phyloP scores from a whole-genome alignment of 2,113 vertebrate species.

The Serinus canaria region DNA sequence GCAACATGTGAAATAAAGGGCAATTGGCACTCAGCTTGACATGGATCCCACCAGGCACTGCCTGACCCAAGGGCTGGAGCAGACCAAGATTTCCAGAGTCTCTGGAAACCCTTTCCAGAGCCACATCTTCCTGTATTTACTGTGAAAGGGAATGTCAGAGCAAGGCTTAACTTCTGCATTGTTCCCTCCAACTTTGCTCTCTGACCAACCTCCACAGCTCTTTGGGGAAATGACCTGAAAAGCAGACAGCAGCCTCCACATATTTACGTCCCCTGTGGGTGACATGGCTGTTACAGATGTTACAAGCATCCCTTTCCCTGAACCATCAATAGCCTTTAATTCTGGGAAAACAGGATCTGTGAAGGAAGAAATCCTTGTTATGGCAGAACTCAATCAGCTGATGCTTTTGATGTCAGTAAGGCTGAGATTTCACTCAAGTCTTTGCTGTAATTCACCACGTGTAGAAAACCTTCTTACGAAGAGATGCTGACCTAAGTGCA shows the following conservation, averaged over 20 bases:
- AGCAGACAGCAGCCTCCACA: not conserved
- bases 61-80: not conserved
- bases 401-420: not conserved
- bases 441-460: not conserved
- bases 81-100: not conserved
- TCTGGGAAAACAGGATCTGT: not conserved
- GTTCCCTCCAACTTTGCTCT: not conserved
- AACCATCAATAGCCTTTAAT: not conserved
- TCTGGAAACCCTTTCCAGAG: not conserved
- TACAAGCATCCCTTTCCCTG: not conserved
- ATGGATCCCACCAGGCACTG: not conserved
- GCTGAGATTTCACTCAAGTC: not conserved
- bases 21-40: not conserved
- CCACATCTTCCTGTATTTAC: not conserved
- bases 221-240: not conserved
- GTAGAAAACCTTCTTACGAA: not conserved
- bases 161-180: not conserved
- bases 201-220: not conserved
- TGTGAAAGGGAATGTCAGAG: not conserved
- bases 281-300: not conserved
- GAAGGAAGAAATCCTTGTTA: not conserved
- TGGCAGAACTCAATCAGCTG: not conserved
- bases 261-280: not conserved
- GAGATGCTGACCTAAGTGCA: not conserved
- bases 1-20: not conserved